phyloP scores from a whole-genome alignment of 2,797 vertebrate genomes.

The Pseudomugil gertrudae region DNA sequence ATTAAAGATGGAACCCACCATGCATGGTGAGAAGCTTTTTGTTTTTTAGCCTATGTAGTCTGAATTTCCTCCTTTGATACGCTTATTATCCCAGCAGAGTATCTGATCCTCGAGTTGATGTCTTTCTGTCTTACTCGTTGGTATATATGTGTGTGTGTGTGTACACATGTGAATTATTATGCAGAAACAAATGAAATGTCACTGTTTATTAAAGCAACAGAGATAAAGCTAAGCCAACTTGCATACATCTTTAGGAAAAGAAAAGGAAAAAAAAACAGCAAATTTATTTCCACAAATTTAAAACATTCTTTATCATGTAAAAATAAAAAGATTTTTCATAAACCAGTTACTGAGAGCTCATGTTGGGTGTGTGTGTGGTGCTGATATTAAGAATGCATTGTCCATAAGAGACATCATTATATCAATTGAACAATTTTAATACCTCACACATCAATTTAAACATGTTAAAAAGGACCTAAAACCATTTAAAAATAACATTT shows the following conservation, averaged over 20 bases:
- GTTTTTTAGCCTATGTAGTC: too few relatives aligned
- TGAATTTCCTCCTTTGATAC: too few relatives aligned
- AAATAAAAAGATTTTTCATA: not conserved
- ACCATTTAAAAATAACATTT: not conserved
- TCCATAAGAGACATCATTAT: not conserved
- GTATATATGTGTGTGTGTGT: too few relatives aligned
- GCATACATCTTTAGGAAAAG: conserved; percentile 30
- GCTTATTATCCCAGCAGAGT: too few relatives aligned
- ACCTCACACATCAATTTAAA: not conserved
- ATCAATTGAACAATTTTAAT: not conserved
- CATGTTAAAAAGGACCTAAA: not conserved
- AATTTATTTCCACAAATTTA: not conserved
- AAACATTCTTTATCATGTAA: not conserved
- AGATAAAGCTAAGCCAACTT: conserved; percentile 28
- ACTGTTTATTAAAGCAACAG: conserved; percentile 72
- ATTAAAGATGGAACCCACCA: too few relatives aligned
- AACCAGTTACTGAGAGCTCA: not conserved
- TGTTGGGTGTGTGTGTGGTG: not conserved
- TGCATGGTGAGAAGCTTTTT: too few relatives aligned
- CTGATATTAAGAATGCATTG: not conserved
- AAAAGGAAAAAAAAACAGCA: not conserved
- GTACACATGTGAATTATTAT: not conserved
- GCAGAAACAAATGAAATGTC: conserved; percentile 21
- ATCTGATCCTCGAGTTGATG: too few relatives aligned
- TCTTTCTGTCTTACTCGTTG: too few relatives aligned